A percentile compares a stretch with the other conserved stretches of the same genome.
Evolutionary conservation across 2,113 vertebrate genomes (phyloP).

Genomic region (Podarcis cretensis): DNA sequence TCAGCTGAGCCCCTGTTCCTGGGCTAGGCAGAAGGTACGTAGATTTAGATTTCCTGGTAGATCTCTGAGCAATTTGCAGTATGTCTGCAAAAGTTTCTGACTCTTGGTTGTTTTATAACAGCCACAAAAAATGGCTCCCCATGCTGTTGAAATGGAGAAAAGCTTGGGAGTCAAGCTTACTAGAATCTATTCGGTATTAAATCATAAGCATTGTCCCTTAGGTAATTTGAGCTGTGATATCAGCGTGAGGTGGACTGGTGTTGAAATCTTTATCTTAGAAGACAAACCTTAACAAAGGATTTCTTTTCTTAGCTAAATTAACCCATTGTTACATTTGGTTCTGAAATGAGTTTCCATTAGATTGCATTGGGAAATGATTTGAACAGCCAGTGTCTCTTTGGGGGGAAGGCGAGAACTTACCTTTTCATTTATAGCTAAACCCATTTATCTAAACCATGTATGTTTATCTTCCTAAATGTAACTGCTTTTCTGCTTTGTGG

Average conservation of each 20-base stretch:
- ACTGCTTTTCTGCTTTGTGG: not conserved
- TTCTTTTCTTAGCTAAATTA: not conserved
- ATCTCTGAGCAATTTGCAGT: no score
- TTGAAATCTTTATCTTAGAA: not conserved
- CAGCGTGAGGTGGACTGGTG: not conserved
- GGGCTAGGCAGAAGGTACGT: no score
- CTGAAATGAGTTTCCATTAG: not conserved
- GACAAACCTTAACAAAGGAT: not conserved
- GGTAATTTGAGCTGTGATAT: not conserved
- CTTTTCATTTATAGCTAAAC: not conserved
- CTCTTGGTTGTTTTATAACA: no score
- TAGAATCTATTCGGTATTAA: slow-evolving; percentile 3
- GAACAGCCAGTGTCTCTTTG: not conserved
- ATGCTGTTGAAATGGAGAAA: no score
- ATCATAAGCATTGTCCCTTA: not conserved
- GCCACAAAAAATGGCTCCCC: no score
- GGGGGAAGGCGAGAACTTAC: not conserved
- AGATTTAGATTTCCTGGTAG: not conserved
- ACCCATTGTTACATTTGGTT: not conserved
- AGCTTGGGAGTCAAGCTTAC: not conserved
- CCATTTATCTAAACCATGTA: not conserved
- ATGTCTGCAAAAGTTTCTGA: no score
- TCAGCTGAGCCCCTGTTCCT: no score
- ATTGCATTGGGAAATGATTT: not conserved
- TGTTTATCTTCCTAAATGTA: not conserved